Conservation (phyloP, 2,797 vertebrate species). For the Chelonia mydas region DNA sequence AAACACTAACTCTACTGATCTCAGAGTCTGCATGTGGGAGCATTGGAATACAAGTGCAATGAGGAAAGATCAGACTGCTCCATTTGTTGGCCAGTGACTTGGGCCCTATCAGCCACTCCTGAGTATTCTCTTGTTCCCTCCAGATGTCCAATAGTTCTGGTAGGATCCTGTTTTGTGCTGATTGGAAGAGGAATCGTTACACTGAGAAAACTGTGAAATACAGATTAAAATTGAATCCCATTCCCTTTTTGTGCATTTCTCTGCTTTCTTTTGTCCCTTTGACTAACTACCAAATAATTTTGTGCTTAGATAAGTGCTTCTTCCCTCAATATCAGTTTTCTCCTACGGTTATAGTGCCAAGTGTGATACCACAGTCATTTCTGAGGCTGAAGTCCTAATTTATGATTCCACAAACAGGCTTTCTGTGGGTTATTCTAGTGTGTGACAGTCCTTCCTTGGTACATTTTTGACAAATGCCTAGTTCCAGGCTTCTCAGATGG, state of each 20-base stretch:
- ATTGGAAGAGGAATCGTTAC: background rate
- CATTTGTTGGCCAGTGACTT: background rate
- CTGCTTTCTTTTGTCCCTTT: background rate
- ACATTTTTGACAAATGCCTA: background rate
- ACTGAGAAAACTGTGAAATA: background rate
- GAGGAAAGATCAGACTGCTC: background rate
- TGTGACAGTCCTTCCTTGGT: background rate
- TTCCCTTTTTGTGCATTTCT: slow-evolving; percentile 49
- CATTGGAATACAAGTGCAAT: background rate
- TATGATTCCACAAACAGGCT: background rate
- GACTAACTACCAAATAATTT: background rate
- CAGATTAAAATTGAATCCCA: background rate
- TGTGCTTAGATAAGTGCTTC: background rate
- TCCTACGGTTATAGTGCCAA: slow-evolving; percentile 28
- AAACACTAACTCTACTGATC: slow-evolving; percentile 66
- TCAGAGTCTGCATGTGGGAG: slow-evolving; percentile 12
- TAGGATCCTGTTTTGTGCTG: background rate
- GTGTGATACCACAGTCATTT: background rate
- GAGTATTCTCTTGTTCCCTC: background rate
- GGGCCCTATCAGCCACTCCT: background rate
- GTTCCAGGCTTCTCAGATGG: background rate
- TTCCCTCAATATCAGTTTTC: slow-evolving; percentile 52
- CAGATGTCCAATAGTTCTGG: slow-evolving; percentile 11
- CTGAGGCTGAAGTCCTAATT: background rate
- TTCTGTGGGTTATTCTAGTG: background rate